These are phyloP conservation scores for Rhabdophis nuchalis DNA, from an alignment of 2,797 vertebrate genomes.

Conservation along the genomic window DNA sequence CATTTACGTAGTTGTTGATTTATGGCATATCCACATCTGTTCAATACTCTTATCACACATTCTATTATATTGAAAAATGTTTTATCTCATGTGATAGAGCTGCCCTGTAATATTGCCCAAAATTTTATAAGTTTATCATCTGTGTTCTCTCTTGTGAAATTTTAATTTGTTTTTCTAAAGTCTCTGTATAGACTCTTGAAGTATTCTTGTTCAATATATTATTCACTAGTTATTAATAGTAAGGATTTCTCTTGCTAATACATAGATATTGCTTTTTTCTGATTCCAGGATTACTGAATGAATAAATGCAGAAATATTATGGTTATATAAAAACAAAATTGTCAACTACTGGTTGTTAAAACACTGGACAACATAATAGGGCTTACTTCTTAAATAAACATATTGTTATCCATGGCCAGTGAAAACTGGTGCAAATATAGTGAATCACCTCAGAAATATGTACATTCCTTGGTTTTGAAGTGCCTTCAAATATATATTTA, in stretches of 20 bases:
- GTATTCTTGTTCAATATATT: neutral
- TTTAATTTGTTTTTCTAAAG: neutral
- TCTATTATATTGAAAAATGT: neutral
- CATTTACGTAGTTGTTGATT: neutral
- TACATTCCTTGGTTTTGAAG: neutral
- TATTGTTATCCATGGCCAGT: neutral
- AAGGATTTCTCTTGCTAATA: neutral
- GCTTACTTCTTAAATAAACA: neutral
- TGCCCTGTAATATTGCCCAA: neutral
- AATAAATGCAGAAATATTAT: neutral
- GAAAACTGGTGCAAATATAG: neutral
- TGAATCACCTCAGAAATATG: neutral
- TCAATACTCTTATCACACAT: neutral
- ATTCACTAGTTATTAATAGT: neutral
- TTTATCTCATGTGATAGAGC: neutral
- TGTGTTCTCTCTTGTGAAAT: neutral
- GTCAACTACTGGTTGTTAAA: neutral
- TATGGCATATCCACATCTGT: neutral
- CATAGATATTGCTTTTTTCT: neutral
- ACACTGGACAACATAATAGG: neutral
- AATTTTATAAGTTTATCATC: neutral
- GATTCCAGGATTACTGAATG: neutral
- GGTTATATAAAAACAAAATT: neutral
- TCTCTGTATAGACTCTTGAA: neutral
- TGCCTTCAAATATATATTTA: neutral